Evolutionary conservation across 92 coral and sea anemone species (phyloP).

Genomic region (Actinostola sp.): DNA sequence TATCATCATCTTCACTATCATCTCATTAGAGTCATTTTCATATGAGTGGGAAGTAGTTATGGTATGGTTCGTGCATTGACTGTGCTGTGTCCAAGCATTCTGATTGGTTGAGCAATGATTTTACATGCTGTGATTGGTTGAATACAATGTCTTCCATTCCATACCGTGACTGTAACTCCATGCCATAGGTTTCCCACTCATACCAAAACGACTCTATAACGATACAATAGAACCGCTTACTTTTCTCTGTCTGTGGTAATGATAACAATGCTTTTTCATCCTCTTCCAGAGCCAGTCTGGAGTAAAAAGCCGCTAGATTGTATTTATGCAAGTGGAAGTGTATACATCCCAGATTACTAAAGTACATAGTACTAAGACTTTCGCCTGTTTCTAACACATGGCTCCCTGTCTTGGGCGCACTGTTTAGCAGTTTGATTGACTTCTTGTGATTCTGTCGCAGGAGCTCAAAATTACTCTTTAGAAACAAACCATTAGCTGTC

Average conservation of each 20-base stretch:
- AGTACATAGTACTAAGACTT: slow-evolving; percentile 92
- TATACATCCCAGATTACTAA: slow-evolving; percentile 92
- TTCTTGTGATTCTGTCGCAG: slow-evolving; percentile 95
- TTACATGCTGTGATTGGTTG: too few species aligned
- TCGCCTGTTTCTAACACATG: slow-evolving; percentile 73
- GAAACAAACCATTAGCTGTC: slow-evolving; percentile 89
- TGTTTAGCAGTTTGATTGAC: slow-evolving; percentile 91
- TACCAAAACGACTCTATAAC: too few species aligned
- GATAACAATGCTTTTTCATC: slow-evolving; percentile 79
- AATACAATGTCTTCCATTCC: too few species aligned
- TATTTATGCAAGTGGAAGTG: slow-evolving; percentile 97
- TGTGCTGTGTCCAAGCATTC: too few species aligned
- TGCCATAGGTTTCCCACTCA: too few species aligned
- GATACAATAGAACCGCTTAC: slow-evolving; percentile 49
- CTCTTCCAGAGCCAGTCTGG: slow-evolving; percentile 91
- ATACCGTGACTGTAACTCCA: too few species aligned
- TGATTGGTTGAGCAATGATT: too few species aligned
- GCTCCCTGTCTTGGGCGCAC: slow-evolving; percentile 83
- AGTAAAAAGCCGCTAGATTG: slow-evolving; percentile 94
- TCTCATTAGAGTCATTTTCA: too few species aligned
- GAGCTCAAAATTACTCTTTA: slow-evolving; percentile 95
- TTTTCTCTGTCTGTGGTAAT: slow-evolving; percentile 76
- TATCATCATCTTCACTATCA: too few species aligned
- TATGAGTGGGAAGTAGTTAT: too few species aligned
- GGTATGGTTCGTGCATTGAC: too few species aligned